Evolutionary conservation across 1,140 invertebrate species (phyloP).

Genomic region (Solenopsis invicta): DNA sequence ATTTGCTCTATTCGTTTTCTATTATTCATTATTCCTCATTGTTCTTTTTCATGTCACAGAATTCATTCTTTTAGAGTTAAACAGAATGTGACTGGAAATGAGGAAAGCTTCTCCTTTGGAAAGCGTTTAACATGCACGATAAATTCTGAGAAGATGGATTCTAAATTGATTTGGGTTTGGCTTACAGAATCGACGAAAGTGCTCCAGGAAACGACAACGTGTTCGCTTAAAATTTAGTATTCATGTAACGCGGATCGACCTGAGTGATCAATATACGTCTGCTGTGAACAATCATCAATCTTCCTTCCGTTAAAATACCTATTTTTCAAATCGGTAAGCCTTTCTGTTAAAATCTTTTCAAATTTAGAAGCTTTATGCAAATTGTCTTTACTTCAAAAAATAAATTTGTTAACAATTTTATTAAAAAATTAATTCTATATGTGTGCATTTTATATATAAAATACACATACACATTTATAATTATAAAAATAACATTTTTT

Average conservation of each 20-base stretch:
- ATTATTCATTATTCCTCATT: conserved; percentile 35
- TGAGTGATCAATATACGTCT: neutral
- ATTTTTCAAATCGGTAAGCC: neutral
- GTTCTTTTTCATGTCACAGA: conserved; percentile 9
- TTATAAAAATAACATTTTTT: neutral
- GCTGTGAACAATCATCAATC: neutral
- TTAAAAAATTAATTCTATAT: neutral
- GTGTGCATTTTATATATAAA: neutral
- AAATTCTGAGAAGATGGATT: neutral
- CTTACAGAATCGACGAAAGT: neutral
- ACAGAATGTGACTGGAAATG: neutral
- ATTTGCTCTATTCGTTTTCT: conserved; percentile 3
- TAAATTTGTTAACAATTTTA: neutral
- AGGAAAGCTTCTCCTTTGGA: neutral
- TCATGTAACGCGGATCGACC: neutral
- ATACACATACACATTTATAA: neutral
- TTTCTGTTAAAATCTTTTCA: neutral
- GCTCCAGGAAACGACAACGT: neutral
- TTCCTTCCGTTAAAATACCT: neutral
- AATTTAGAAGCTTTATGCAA: neutral
- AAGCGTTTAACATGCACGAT: conserved; percentile 14
- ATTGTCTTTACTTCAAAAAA: conserved; percentile 47
- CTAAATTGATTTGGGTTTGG: neutral
- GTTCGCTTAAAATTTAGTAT: conserved; percentile 5
- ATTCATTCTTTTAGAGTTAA: neutral